Base-by-base conservation (phyloP, 2,888 invertebrate species). In the Catocala sponsa region DNA sequence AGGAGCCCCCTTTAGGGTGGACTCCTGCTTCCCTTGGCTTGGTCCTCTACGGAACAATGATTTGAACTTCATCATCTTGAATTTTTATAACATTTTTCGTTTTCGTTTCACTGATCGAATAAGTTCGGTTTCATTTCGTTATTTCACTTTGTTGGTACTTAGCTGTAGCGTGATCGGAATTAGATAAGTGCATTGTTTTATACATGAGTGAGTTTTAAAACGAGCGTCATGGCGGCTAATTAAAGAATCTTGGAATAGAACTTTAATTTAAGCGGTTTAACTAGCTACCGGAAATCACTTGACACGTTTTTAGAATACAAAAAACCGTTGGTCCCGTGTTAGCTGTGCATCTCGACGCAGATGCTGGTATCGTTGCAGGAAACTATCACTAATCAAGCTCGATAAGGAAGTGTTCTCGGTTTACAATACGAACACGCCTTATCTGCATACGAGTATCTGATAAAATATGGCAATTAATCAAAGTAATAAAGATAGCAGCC, bases 41-140 rank as follows among this genome's bases (percentile, higher is more conserved):
- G 97, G 97, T 85, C 97, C 97, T 97, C 98, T 97, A 95, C 98
- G 98, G 95, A 98, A 98, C 91, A 98, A 96, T 86, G 98, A 97
- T 96, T 98, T 98, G 94, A 98, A 96, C 96, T 98, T 98, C 96
- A 98, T 98, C 97, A 97, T 98, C 95, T 96, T 97, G 94, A 86
- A 84, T 84, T 67, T 7, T 70, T 83, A 83, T 82, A 70, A 65
- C 84, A 81, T 79, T 58, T 75, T 80, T 91, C 87, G 89, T 89
- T 87, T 84, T 90, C 87, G 91, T 89, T 81, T 89, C 88, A 92
- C 88, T 90, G 87, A 85, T 92, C 89, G 89, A 84, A 77, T 79
- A 59, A 73, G 78, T 79, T 81, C 79, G 79, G 77, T 77, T 76
- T 76, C 73, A 80, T 76, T 82, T 81, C 82, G 80, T 78, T 74